Evolutionary conservation across 2,113 vertebrate genomes (phyloP), one percentile per base, ranked within the genome.

Genomic region (Rhadina sibilatrix): DNA sequence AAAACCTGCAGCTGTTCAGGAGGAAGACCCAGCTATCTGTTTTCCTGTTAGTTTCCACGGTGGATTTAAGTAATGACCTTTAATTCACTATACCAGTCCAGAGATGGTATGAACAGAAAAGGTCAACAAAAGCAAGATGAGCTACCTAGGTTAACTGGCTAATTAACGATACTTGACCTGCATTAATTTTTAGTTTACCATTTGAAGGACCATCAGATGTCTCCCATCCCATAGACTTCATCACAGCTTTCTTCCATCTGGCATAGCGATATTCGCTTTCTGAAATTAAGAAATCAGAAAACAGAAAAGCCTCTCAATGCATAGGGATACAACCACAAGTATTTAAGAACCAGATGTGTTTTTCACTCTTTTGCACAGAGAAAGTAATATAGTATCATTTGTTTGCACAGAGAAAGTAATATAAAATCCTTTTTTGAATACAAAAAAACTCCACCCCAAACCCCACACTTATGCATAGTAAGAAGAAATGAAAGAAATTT

Each of bases 181-280:
- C 38, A 87, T 54, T 69, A 61, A 87, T 40, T 52, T 94, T 31
- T 76, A 27, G 2, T 57, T 98, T 98, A 97, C 98, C 96, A 22
- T 97, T 97, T 97, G 96, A 80, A 78, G 97, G 71, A 53, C 98
- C 86, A 59, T 99, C 98, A 52, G 98, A 95, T 65, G 98, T 98
- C 96, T 98, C 99, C 99, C 99, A 99, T 94, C 98, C 99, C 98
- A 99, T 99, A 94, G 99, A 98, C 66, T 98, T 99, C 98, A 98
- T 97, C 56, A 99, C 99, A 21, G 99, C 99, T 96, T 99, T 99
- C 97, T 99, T 99, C 99, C 99, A 99, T 1, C 99, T 99, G 75
- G 98, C 98, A 70, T 98, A 99, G 81, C 99, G 99, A 96, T 97
- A 98, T 95, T 99, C 99, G 20, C 99, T 99, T 98, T 99, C 99